Base-by-base conservation (phyloP, 1,140 invertebrate genomes). In the Drosophila tani region DNA sequence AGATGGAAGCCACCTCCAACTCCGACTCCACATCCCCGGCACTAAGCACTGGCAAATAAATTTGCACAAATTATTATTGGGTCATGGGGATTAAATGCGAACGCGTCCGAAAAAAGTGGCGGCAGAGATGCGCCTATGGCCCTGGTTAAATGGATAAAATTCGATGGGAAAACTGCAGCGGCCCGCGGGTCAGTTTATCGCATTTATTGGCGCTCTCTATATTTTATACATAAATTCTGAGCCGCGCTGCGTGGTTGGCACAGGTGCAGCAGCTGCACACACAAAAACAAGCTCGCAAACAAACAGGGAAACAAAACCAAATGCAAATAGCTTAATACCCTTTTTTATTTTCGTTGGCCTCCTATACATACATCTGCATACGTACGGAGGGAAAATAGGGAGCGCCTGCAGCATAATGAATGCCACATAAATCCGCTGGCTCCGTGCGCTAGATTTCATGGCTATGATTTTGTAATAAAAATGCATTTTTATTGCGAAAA, bases 1-100 rank as follows among this genome's bases (percentile, higher is more conserved):
- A 91, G 87, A 86, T 70, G 55, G 74, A 69, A 49, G 14, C 21
- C 50, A 32, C 43, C 51, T 19, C 45, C 27, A n/a, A 21, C 49
- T 27, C 50, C n/a, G 12, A 27, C 35, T 32, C n/a, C 47, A 29
- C 47, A 29, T 6, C 27, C 6, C 53, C 57, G 50, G 24, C 80
- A 62, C 84, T 90, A 88, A 88, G 78, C 84, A 90, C 75, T 79
- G 49, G 74, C 84, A 88, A 90, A 88, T 90, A 88, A 88, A 90
- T 91, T 90, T 90, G 68, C 68, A 86, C 85, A 90, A 90, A 90
- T 91, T 90, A 90, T 91, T 85, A 86, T 56, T 91, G 68, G 86
- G 59, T 71, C 71, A 86, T 79, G 67, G 70, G 83, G 83, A 87
- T 86, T 86, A 87, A 86, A 83, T 71, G 70, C 75, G 81, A 81